Base-by-base conservation (phyloP, 2,113 vertebrate genomes). In the Ailuropoda melanoleuca region DNA sequence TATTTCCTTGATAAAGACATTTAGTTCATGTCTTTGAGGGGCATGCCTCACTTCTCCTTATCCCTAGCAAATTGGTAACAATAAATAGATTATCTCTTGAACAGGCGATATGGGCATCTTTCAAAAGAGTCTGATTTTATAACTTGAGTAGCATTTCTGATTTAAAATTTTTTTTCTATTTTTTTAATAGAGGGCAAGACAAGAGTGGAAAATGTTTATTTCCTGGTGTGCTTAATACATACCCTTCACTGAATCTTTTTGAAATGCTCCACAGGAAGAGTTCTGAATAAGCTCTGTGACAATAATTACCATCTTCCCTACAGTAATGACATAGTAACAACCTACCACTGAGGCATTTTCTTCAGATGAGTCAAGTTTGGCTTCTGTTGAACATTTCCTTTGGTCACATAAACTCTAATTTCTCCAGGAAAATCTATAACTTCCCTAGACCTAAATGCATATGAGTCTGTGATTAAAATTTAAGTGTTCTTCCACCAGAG, bases 241-340 rank as follows among this genome's bases (percentile, higher is more conserved):
- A 75, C 62, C 43, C 48, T 77, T 34, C 46, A 60, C 21, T 46
- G 6, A 87, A 31, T 91, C 78, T 21, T 92, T 91, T 46, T 87
- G 70, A 94, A 93, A 48, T 2, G 3, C 58, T 82, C 11, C 75
- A n/a, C 23, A 85, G 66, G 43, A 95, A 64, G 74, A 39, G 70
- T 90, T 95, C 87, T 93, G 43, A 91, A 43, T 89, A 80, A 75
- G 60, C 72, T 90, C 77, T 29, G 29, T 64, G 64, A 88, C 94
- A 70, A 82, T 93, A 91, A 97, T 95, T 91, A 91, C 64, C 1
- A 2, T 29, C 68, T 94, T 96, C 88, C 34, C 68, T 83, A 1
- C 50, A 53, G 50, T 17, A 85, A 50, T 75, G 46, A 85, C 24
- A 18, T 6, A 53, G 11, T 56, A 94, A 88, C 64, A 64, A 88